phyloP scores from a whole-genome alignment of 2,888 invertebrate species.

The Dione vanillae region DNA sequence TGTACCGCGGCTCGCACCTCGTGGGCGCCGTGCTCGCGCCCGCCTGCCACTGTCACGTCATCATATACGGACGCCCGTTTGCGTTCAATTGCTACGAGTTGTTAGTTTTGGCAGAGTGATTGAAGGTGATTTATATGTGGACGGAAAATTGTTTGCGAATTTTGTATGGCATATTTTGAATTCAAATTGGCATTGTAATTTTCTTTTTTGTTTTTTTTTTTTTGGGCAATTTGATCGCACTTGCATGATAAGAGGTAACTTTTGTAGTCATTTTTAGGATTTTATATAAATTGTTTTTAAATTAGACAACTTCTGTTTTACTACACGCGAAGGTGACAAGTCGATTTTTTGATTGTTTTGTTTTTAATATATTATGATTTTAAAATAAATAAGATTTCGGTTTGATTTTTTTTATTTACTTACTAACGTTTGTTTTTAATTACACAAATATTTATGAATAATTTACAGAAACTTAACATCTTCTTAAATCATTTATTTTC shows the following conservation, averaged over 20 bases:
- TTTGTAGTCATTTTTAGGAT: background rate
- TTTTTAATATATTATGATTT: slow-evolving; percentile 10
- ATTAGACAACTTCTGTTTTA: background rate
- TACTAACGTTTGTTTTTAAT: too few relatives aligned
- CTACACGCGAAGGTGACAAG: background rate
- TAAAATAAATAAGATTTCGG: background rate
- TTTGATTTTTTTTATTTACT: too few relatives aligned
- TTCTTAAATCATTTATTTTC: background rate
- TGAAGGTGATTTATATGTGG: slow-evolving; percentile 20
- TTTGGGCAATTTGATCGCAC: background rate
- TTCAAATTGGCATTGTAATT: background rate
- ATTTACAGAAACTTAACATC: background rate
- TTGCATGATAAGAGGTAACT: background rate
- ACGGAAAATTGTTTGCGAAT: slow-evolving; percentile 24
- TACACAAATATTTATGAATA: too few relatives aligned
- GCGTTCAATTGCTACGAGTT: slow-evolving; percentile 77
- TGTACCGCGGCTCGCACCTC: slow-evolving; percentile 61
- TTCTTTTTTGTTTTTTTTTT: background rate
- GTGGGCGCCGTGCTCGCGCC: slow-evolving; percentile 66
- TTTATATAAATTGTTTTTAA: background rate
- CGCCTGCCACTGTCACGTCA: slow-evolving; percentile 67
- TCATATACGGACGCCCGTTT: slow-evolving; percentile 70
- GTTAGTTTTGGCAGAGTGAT: slow-evolving; percentile 57
- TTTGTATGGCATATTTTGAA: background rate
- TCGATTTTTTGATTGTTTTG: background rate